These are phyloP conservation scores for Apamea monoglypha DNA, from an alignment of 2,888 invertebrate genomes.

Conservation along the genomic window DNA sequence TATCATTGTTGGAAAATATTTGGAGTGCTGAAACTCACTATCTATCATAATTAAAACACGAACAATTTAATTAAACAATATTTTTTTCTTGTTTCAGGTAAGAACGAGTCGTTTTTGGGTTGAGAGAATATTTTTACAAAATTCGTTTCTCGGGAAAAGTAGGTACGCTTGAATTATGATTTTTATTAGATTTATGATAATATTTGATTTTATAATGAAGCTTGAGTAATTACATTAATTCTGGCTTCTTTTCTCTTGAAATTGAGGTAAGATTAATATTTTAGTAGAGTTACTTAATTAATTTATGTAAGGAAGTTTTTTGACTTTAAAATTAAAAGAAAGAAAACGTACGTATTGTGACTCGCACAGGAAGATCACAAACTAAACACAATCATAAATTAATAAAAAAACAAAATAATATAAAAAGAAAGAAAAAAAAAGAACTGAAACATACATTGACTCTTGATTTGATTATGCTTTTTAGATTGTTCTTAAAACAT, in stretches of 20 bases:
- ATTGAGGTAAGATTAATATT: constrained; percentile 28
- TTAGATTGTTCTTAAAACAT: too few species aligned
- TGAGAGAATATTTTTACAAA: constrained; percentile 14
- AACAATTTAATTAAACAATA: constrained; percentile 38
- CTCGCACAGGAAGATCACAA: too few species aligned
- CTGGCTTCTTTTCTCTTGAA: constrained; percentile 3
- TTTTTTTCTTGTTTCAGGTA: constrained; percentile 72
- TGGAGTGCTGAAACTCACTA: background rate
- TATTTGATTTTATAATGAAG: constrained; percentile 43
- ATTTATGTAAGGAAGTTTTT: constrained; percentile 6
- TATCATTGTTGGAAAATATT: background rate
- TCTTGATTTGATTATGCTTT: too few species aligned
- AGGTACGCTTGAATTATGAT: constrained; percentile 10
- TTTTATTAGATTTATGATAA: constrained; percentile 45
- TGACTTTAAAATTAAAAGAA: background rate
- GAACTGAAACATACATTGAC: too few species aligned
- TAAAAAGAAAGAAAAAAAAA: too few species aligned
- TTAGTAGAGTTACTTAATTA: background rate
- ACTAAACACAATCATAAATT: too few species aligned
- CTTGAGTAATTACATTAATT: constrained; percentile 37
- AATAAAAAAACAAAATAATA: too few species aligned
- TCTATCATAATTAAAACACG: background rate
- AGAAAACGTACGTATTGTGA: too few species aligned
- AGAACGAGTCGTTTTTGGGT: constrained; percentile 27
- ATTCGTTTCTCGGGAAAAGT: constrained; percentile 20